A percentile compares a stretch with the other conserved stretches of the same genome.
Conservation (phyloP, 2,888 invertebrate genomes). For the Chorisops tibialis region DNA sequence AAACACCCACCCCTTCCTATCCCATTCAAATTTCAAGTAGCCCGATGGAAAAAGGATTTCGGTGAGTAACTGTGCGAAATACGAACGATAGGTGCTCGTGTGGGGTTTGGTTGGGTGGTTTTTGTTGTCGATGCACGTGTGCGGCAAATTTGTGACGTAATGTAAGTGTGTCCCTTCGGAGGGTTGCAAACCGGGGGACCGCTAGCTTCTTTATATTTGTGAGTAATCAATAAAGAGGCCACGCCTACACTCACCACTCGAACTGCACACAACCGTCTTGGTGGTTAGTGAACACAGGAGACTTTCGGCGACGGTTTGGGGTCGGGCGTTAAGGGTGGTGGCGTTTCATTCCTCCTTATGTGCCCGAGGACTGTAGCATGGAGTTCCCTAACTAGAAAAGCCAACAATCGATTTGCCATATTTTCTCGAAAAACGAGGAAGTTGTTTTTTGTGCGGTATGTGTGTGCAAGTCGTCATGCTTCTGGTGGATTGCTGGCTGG, state of each 20-base stretch:
- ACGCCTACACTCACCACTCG: conserved; percentile 32
- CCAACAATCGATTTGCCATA: conserved; percentile 29
- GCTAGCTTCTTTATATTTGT: not conserved
- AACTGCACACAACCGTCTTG: conserved; percentile 24
- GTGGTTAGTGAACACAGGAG: too few species aligned
- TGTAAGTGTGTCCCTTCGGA: too few species aligned
- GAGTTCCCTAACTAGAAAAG: not conserved
- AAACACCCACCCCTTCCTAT: too few species aligned
- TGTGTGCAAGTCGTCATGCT: conserved; percentile 4
- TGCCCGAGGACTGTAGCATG: not conserved
- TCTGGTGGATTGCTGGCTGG: too few species aligned
- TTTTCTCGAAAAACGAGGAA: conserved; percentile 25
- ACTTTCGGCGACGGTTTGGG: too few species aligned
- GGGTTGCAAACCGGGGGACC: not conserved
- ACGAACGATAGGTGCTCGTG: too few species aligned
- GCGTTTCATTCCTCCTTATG: not conserved
- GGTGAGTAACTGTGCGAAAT: too few species aligned
- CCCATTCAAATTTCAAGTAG: too few species aligned
- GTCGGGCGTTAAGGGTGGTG: not conserved
- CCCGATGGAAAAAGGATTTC: too few species aligned
- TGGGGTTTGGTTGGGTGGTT: too few species aligned
- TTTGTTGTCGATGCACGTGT: too few species aligned
- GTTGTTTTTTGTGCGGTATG: conserved; percentile 13
- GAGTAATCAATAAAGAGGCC: conserved; percentile 33
- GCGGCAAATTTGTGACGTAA: too few species aligned